phyloP scores from a whole-genome alignment of 2,888 invertebrate species.

The Shargacucullia verbasci region DNA sequence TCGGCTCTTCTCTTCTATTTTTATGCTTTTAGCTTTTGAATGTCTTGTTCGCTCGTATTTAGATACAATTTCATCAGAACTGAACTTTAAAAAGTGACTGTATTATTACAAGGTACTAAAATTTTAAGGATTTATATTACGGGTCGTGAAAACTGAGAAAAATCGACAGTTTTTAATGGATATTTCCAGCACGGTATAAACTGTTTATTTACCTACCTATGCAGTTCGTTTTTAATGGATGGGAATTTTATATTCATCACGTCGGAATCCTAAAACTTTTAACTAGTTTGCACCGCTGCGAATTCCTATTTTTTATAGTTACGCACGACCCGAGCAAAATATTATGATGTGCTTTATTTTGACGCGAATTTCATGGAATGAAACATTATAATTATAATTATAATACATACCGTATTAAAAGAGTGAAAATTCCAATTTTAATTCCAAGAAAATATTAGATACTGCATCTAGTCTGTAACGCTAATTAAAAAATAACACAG shows the following conservation, averaged over 20 bases:
- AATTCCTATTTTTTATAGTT: slow-evolving; percentile 30
- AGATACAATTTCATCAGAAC: slow-evolving; percentile 6
- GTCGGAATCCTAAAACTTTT: slow-evolving; percentile 23
- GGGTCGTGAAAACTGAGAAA: slow-evolving; percentile 10
- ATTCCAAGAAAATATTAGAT: not conserved
- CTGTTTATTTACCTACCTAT: not conserved
- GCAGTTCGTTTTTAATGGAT: slow-evolving; percentile 22
- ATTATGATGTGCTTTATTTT: slow-evolving; percentile 34
- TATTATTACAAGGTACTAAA: no score
- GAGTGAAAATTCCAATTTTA: no score
- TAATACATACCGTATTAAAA: no score
- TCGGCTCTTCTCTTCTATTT: slow-evolving; percentile 17
- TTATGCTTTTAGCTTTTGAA: slow-evolving; percentile 24
- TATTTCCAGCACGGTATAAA: not conserved
- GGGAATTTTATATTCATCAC: slow-evolving; percentile 34
- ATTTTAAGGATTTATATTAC: no score
- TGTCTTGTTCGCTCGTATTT: slow-evolving; percentile 21
- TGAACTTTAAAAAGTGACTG: slow-evolving; percentile 1
- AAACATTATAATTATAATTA: no score
- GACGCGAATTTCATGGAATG: no score
- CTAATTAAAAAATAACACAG: slow-evolving; percentile 9
- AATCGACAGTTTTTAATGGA: not conserved
- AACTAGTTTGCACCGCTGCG: slow-evolving; percentile 21
- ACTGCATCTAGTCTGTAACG: slow-evolving; percentile 4
- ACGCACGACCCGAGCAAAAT: slow-evolving; percentile 25